These are phyloP conservation scores for Homarus americanus DNA, from an alignment of 1,140 invertebrate species.

Conservation along the genomic window DNA sequence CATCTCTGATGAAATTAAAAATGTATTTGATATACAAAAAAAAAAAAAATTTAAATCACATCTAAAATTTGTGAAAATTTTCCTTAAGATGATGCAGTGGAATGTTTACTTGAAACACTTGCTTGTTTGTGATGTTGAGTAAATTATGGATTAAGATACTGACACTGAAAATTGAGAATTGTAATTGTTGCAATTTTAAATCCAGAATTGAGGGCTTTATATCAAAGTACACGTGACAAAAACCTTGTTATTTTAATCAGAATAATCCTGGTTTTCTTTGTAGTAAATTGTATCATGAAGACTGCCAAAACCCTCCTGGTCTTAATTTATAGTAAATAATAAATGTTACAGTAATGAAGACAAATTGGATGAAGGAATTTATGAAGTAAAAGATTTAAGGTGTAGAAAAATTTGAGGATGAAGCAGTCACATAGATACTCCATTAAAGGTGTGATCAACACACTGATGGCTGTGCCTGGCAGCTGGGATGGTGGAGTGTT, in stretches of 20 bases:
- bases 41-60: not conserved
- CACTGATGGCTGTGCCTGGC: constrained; percentile 52
- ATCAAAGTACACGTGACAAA: not conserved
- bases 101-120: not conserved
- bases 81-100: not conserved
- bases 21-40: not conserved
- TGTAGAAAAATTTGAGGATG: too few species aligned
- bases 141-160: too few species aligned
- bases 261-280: not conserved
- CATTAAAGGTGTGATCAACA: not conserved
- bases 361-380: not conserved
- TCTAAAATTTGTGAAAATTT: not conserved
- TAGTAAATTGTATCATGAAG: not conserved
- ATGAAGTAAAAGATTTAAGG: not conserved
- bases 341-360: not conserved
- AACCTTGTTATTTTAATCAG: too few species aligned
- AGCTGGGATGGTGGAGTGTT: constrained; percentile 59
- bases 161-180: too few species aligned
- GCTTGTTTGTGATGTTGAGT: too few species aligned
- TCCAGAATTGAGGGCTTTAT: not conserved
- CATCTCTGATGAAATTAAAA: not conserved
- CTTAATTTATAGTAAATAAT: not conserved
- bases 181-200: too few species aligned
- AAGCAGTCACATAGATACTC: not conserved
- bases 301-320: constrained; percentile 5